Evolutionary conservation across 2,797 vertebrate genomes (phyloP).

Genomic region (Ciconia nigra): DNA sequence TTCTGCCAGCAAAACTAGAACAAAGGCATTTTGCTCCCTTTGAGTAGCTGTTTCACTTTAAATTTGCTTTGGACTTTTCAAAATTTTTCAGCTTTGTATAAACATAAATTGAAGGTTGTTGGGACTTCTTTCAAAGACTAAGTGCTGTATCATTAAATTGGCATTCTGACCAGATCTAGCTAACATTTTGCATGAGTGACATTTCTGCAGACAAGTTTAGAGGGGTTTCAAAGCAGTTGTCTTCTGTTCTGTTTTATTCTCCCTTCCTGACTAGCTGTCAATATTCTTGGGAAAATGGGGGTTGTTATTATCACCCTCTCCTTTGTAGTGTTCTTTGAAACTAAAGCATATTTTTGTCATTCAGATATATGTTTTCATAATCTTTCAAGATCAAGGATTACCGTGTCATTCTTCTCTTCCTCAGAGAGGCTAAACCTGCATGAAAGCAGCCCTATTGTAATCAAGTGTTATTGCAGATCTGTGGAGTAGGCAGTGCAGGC

Average conservation of each 20-base stretch:
- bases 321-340: background rate
- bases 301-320: background rate
- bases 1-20: background rate
- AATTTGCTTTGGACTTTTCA: background rate
- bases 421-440: background rate
- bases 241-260: background rate
- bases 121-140: background rate
- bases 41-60: background rate
- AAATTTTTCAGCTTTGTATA: background rate
- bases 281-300: background rate
- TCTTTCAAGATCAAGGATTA: background rate
- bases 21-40: background rate
- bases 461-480: background rate
- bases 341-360: background rate
- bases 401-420: background rate
- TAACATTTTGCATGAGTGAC: background rate
- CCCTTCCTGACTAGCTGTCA: background rate
- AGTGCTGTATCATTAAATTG: background rate
- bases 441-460: background rate
- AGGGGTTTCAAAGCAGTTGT: background rate
- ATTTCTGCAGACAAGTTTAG: fast-evolving
- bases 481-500: background rate
- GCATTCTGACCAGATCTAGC: background rate
- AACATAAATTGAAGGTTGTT: background rate
- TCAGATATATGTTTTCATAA: background rate